Percentiles rank a stretch among this genome's conserved stretches.
Evolutionary conservation across 1,140 invertebrate species (phyloP).

Genomic region (Pteromalus puparum): DNA sequence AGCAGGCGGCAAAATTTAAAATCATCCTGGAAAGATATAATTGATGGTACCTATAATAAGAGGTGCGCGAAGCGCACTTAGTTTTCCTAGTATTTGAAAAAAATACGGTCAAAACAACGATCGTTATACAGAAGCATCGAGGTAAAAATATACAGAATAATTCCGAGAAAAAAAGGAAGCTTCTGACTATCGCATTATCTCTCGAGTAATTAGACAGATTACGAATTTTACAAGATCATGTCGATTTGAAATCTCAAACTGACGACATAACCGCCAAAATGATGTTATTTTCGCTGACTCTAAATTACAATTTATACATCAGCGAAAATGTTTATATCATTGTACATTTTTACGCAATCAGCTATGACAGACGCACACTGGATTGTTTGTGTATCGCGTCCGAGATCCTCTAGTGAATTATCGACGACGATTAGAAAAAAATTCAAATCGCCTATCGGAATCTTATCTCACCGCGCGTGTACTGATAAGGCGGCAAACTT

Average conservation of each 20-base stretch:
- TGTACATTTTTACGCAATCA: conserved; percentile 10
- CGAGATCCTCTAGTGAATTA: background rate
- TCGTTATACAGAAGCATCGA: too few relatives aligned
- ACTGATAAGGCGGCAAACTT: background rate
- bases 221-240: too few relatives aligned
- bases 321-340: background rate
- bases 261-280: background rate
- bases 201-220: too few relatives aligned
- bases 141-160: too few relatives aligned
- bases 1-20: too few relatives aligned
- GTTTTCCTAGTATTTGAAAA: too few relatives aligned
- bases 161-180: too few relatives aligned
- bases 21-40: too few relatives aligned
- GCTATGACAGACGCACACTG: background rate
- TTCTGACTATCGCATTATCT: too few relatives aligned
- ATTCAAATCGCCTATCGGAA: conserved; percentile 27
- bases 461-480: background rate
- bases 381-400: conserved; percentile 14
- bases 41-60: too few relatives aligned
- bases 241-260: background rate
- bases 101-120: too few relatives aligned
- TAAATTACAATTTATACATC: background rate
- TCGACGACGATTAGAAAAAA: conserved; percentile 9
- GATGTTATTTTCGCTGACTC: background rate
- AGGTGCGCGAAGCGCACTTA: too few relatives aligned